These are phyloP conservation scores for Sebastes fasciatus DNA, from an alignment of 2,113 vertebrate species.

Conservation along the genomic window DNA sequence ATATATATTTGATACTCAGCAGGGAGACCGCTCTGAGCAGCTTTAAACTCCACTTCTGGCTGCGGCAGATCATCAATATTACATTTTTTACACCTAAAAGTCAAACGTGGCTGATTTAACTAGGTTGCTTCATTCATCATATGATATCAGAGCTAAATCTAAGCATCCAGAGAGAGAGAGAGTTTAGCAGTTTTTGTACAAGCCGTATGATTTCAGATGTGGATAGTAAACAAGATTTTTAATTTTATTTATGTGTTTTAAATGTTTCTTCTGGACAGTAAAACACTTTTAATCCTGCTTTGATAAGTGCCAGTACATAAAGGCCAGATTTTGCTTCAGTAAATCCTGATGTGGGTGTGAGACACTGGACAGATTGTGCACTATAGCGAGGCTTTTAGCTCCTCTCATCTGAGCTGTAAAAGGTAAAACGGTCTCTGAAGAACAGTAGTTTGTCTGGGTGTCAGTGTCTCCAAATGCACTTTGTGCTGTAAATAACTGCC, in stretches of 20 bases:
- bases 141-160: slow-evolving; percentile 6
- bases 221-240: slow-evolving; percentile 1
- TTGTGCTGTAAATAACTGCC: slow-evolving; percentile 35
- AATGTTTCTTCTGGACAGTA: background rate
- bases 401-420: slow-evolving; percentile 7
- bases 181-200: background rate
- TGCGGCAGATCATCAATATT: slow-evolving; percentile 69
- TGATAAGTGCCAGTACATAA: background rate
- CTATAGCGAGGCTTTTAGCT: background rate
- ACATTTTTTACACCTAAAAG: slow-evolving; percentile 55
- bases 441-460: background rate
- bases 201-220: background rate
- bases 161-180: slow-evolving; percentile 27
- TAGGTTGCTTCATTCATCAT: slow-evolving; percentile 22
- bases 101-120: slow-evolving; percentile 45
- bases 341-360: slow-evolving; percentile 6
- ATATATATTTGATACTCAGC: slow-evolving; percentile 65
- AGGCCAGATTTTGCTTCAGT: background rate
- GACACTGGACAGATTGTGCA: background rate
- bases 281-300: background rate
- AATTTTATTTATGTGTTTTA: slow-evolving; percentile 4
- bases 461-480: slow-evolving; percentile 1
- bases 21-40: slow-evolving; percentile 21
- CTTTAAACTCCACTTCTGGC: slow-evolving; percentile 57
- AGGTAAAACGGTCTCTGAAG: slow-evolving; percentile 17